A percentile compares a stretch with the other conserved stretches of the same genome.
Conservation (phyloP, 1,140 invertebrate species). For the Pseudobourletiella spinata region DNA sequence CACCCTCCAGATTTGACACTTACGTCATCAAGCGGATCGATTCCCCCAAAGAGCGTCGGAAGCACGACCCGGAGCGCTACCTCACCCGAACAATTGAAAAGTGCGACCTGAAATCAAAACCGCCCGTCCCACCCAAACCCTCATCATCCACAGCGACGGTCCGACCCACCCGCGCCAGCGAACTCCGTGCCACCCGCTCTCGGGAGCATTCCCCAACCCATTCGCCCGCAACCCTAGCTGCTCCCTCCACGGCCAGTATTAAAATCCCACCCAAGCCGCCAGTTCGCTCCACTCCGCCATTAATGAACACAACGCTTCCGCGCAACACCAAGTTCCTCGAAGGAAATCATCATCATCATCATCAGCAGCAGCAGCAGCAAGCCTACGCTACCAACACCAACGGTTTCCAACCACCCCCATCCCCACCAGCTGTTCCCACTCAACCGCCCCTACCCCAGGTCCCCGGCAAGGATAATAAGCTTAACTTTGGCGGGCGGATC, state of each 20-base stretch:
- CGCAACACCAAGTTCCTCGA: slow-evolving; percentile 8
- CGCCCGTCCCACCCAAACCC: slow-evolving; percentile 16
- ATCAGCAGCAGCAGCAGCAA: no score
- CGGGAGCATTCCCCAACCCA: slow-evolving; percentile 23
- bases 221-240: slow-evolving; percentile 13
- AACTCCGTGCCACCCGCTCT: slow-evolving; percentile 19
- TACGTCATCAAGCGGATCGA: neutral
- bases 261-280: slow-evolving; percentile 29
- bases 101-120: slow-evolving; percentile 10
- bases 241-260: slow-evolving; percentile 9
- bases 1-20: neutral
- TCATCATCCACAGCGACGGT: slow-evolving; percentile 3
- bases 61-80: slow-evolving; percentile 26
- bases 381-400: no score
- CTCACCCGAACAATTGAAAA: slow-evolving; percentile 23
- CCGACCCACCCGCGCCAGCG: slow-evolving; percentile 22
- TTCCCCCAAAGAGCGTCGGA: slow-evolving; percentile 24
- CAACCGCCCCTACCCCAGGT: no score
- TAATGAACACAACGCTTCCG: slow-evolving; percentile 7
- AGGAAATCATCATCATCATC: slow-evolving; percentile 1
- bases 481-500: slow-evolving; percentile 16
- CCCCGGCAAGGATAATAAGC: neutral
- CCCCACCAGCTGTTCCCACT: no score
- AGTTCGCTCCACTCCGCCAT: slow-evolving; percentile 15
- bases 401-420: no score